Base-by-base conservation (phyloP, 2,113 vertebrate genomes). In the Choloepus hoffmanni region DNA sequence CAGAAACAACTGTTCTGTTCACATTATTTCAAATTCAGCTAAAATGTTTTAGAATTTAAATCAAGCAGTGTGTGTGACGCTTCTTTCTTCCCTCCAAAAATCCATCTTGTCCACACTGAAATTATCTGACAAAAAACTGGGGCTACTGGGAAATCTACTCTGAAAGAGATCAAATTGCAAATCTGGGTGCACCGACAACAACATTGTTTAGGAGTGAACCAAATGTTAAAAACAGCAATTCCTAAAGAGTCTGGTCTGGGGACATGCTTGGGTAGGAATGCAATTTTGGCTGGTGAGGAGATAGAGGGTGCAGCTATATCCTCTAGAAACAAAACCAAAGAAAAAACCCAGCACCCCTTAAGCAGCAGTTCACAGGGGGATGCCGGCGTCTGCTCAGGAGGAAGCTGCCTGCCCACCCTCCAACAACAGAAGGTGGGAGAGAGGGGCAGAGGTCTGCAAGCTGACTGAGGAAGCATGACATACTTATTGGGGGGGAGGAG, bases 101-200 rank as follows among this genome's bases (percentile, higher is more conserved):
- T 96, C 84, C 78, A 95, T 79, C 92, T 62, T 95, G 96, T 93
- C 93, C 95, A 60, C 18, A 89, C 50, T 77, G 33, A 95, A 97
- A 96, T 97, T 62, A 97, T 73, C 93, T 92, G 83, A 96, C 94
- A 95, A 95, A 97, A 97, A 36, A 40, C 62, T 21, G 63, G 81
- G 21, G 84, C 86, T 97, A 65, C 94, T 92, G 88, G 45, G 92
- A 98, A 98, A 97, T 79, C 45, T 19, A 62, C 97, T 72, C 45
- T 90, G 85, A 97, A 93, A 97, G 96, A 94, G 50, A 95, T 92
- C 94, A 94, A 94, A 96, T 13, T 94, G 90, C 94, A 97, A 97
- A 97, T 96, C 97, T 96, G 97, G 95, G 97, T 97, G 90, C 45
- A 94, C 92, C 84, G 88, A 97, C 96, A 96, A 95, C 96, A 97